A percentile compares a stretch with the other conserved stretches of the same genome.
Evolutionary conservation across 2,113 vertebrate genomes (phyloP).

Genomic region (Colius striatus): DNA sequence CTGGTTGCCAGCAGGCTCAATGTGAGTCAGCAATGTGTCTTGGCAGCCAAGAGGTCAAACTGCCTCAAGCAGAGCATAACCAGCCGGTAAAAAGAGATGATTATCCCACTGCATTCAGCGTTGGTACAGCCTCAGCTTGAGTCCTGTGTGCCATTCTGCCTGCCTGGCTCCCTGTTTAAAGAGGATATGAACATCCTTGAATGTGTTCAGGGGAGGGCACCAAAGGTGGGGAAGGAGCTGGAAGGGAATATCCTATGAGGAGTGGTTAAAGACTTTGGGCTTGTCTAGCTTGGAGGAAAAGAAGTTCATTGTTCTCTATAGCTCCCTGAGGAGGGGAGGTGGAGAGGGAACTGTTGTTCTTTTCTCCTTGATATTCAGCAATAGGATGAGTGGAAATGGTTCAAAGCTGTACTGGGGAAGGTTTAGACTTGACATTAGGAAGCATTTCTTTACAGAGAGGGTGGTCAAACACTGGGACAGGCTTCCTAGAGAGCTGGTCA

Average conservation of each 20-base stretch:
- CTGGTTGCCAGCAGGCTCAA: no score
- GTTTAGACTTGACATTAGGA: not conserved
- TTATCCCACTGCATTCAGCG: not conserved
- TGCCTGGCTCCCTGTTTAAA: not conserved
- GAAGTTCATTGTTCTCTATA: no score
- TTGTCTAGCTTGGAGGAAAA: not conserved
- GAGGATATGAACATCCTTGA: not conserved
- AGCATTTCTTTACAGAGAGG: no score
- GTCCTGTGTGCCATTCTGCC: not conserved
- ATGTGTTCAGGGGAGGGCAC: not conserved
- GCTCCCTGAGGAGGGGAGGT: not conserved
- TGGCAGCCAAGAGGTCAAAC: no score
- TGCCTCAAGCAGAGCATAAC: no score
- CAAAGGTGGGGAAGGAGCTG: not conserved
- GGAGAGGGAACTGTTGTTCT: rapidly evolving
- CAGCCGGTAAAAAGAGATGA: not conserved
- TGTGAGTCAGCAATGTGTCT: no score
- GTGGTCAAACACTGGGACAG: no score
- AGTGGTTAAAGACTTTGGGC: no score
- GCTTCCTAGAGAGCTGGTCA: no score
- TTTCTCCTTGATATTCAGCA: not conserved
- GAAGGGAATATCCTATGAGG: not conserved
- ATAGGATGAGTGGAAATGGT: rapidly evolving
- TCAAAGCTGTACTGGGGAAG: not conserved
- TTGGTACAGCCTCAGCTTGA: not conserved